Evolutionary conservation across 2,113 vertebrate species (phyloP), one percentile per base, ranked within the genome.

Genomic region (Hassar affinis): DNA sequence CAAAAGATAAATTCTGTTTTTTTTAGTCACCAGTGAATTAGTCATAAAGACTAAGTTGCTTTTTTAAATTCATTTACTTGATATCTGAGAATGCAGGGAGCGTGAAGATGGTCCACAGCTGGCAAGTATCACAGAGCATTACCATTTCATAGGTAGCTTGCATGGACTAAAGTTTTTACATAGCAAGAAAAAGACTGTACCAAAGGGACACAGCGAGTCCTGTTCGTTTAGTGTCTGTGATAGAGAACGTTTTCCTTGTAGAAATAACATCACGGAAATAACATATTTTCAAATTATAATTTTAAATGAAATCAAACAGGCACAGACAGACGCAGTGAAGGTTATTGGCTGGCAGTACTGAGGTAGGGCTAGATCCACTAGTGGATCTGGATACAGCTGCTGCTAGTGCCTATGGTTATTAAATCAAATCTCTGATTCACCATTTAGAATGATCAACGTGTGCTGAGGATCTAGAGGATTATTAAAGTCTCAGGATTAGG

Each of bases 361-460:
- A 86, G 81, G 49, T 83, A 79, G 64, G 42, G 18, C 59, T 83
- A 80, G 33, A 9, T 47, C 27, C 17, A 49, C 54, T 2, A 20
- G 6, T 51, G 42, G 56, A 61, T 57, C 10, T 75, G 38, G 47
- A 74, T 10, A 42, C 68, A n/a, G 61, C 22, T 51, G 74, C 22
- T 1, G 25, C 18, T 54, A 49, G 52, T 61, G 17, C 1, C n/a
- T 74, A 15, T 8, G 59, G 27, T 33, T 45, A 81, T 45, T n/a
- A 30, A 72, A 49, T 15, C 10, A 22, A 47, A 72, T 61, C 15
- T 12, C 35, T 20, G 5, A 27, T 9, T 72, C 35, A 12, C 38
- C 3, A 15, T 7, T 66, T 80, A 66, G 12, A 2, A 59, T 20
- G 1, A 51, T 69, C 2, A 27, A 54, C 35, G 9, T 30, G 27